These are phyloP conservation scores for Rhombomys opimus DNA, from an alignment of 2,113 vertebrate species.

Conservation along the genomic window DNA sequence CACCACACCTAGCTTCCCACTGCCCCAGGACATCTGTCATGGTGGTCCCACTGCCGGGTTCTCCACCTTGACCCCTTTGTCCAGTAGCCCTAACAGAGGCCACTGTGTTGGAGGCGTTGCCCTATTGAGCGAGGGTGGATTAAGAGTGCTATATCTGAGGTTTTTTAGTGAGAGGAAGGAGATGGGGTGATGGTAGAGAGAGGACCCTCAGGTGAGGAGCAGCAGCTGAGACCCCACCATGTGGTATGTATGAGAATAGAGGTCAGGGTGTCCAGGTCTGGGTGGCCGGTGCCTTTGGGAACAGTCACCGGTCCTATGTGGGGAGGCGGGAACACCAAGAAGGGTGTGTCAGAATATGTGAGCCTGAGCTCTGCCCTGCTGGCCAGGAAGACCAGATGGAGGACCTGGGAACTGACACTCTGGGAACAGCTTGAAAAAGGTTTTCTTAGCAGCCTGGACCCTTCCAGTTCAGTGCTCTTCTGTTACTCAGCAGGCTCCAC, in stretches of 20 bases:
- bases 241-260: not conserved
- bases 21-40: not conserved
- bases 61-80: not conserved
- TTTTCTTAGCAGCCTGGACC: not conserved
- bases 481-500: not conserved
- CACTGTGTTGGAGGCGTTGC: not conserved
- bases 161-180: not conserved
- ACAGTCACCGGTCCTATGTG: not conserved
- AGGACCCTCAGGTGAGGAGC: not conserved
- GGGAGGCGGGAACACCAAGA: not conserved
- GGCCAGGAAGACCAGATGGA: not conserved
- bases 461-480: not conserved
- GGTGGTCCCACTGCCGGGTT: too few relatives aligned
- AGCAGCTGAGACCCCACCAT: not conserved
- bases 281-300: not conserved
- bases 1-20: not conserved
- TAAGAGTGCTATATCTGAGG: not conserved
- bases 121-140: not conserved
- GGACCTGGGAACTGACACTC: not conserved
- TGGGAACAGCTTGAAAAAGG: not conserved
- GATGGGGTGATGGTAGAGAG: not conserved
- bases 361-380: not conserved
- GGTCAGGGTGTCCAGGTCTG: not conserved
- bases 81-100: not conserved
- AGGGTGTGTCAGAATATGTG: not conserved